These are phyloP conservation scores for Anableps anableps DNA, from an alignment of 2,797 vertebrate species.

Conservation along the genomic window DNA sequence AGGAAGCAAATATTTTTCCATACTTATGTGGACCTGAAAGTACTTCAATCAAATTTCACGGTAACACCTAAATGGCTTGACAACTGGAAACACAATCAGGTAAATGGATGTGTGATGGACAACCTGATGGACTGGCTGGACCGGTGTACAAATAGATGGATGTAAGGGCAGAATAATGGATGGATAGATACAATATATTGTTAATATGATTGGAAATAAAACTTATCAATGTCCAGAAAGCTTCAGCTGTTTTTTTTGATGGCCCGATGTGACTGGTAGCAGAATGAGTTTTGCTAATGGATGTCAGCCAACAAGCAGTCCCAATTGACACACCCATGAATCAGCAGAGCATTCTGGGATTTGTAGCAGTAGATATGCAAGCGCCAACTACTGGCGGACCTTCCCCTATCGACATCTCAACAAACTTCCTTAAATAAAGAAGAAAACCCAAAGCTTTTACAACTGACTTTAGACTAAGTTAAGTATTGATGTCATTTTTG, in stretches of 20 bases:
- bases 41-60: background rate
- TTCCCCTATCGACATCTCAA: no score
- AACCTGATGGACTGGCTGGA: no score
- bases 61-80: background rate
- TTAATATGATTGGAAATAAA: no score
- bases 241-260: background rate
- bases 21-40: background rate
- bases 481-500: background rate
- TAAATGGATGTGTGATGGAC: no score
- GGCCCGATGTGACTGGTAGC: background rate
- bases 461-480: background rate
- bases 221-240: background rate
- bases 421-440: background rate
- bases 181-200: no score
- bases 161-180: no score
- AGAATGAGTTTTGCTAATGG: background rate
- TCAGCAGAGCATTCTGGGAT: background rate
- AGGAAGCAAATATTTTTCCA: background rate
- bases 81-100: no score
- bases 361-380: no score
- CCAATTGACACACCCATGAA: no score
- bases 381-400: no score
- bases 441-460: background rate
- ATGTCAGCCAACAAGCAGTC: background rate
- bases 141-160: no score